phyloP scores from a whole-genome alignment of 2,797 vertebrate genomes.

The Trichosurus vulpecula region DNA sequence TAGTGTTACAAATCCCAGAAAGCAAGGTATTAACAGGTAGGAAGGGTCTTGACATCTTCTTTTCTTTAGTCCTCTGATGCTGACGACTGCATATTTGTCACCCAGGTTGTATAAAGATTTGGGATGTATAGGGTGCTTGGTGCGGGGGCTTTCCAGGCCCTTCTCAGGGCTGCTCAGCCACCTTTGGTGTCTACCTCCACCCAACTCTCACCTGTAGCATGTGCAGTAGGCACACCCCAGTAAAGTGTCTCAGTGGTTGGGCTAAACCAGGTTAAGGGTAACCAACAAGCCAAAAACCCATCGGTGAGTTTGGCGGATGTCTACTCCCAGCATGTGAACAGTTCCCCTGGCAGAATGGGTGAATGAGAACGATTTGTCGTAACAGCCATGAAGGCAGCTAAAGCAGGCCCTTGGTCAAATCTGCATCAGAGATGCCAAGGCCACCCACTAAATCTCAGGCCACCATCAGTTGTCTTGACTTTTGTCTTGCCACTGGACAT shows the following conservation, averaged over 20 bases:
- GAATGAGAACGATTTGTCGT: background rate
- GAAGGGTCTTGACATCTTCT: background rate
- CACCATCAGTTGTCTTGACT: background rate
- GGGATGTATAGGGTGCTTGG: background rate
- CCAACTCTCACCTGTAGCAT: background rate
- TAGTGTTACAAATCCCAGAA: slow-evolving; percentile 26
- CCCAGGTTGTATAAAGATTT: background rate
- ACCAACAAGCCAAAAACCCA: background rate
- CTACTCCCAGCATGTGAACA: background rate
- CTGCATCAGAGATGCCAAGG: background rate
- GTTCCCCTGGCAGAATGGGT: background rate
- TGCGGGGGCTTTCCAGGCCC: background rate
- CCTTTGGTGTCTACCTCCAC: background rate
- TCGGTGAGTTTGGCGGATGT: background rate
- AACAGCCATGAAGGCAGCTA: background rate
- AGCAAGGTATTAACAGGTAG: background rate
- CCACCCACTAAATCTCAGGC: background rate
- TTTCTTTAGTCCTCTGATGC: background rate
- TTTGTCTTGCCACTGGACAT: background rate
- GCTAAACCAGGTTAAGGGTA: background rate
- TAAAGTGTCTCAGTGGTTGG: background rate
- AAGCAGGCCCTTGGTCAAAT: background rate
- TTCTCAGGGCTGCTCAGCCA: background rate
- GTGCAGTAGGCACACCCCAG: background rate
- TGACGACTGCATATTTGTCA: background rate